Conservation (phyloP, 2,113 vertebrate species). For the Ahaetulla prasina region DNA sequence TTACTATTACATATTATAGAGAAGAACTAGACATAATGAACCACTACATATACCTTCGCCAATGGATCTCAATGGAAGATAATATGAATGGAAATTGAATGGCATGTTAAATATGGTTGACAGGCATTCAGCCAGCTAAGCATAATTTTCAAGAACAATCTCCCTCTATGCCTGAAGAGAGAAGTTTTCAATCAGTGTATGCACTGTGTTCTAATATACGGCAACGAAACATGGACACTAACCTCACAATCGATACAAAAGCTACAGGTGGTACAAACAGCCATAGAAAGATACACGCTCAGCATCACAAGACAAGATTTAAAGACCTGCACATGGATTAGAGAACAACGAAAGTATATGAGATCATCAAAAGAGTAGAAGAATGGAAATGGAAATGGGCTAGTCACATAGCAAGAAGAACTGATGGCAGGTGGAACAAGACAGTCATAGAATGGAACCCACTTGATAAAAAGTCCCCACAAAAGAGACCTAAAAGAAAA, state of each 20-base stretch:
- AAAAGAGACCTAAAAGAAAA: neutral
- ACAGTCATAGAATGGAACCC: neutral
- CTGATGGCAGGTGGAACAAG: neutral
- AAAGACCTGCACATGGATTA: neutral
- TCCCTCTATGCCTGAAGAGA: neutral
- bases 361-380: neutral
- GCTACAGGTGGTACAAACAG: neutral
- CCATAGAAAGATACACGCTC: neutral
- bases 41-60: neutral
- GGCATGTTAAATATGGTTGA: neutral
- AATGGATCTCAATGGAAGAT: neutral
- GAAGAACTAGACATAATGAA: neutral
- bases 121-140: neutral
- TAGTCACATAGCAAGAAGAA: neutral
- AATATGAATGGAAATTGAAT: neutral
- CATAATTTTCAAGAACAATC: neutral
- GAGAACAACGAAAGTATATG: neutral
- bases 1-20: neutral
- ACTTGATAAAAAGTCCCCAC: neutral
- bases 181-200: neutral
- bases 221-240: neutral
- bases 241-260: neutral
- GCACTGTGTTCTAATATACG: neutral
- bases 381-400: neutral
- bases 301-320: neutral